Conservation (phyloP, 2,888 invertebrate genomes). For the Ennomos erosarius region DNA sequence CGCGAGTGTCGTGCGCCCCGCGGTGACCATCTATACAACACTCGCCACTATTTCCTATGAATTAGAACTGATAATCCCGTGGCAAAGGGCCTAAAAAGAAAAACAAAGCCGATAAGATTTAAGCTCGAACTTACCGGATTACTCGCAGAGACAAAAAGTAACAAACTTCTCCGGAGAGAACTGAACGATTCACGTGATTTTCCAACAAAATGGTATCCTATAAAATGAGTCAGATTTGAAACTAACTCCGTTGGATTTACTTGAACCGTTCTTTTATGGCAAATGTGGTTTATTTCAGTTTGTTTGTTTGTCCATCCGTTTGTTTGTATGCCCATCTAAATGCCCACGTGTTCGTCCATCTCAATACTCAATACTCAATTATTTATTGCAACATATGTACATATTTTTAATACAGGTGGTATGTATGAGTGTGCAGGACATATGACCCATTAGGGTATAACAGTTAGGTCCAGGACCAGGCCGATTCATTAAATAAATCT, state of each 20-base stretch:
- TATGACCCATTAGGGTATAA: too few species aligned
- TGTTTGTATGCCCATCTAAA: too few species aligned
- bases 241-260: background rate
- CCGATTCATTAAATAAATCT: too few species aligned
- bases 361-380: too few species aligned
- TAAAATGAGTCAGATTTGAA: slow-evolving; percentile 1
- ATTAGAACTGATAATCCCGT: background rate
- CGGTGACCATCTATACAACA: background rate
- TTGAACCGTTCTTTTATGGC: too few species aligned
- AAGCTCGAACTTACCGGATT: slow-evolving; percentile 19
- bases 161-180: slow-evolving; percentile 8
- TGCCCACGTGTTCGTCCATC: too few species aligned
- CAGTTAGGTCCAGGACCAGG: too few species aligned
- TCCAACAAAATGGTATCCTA: background rate
- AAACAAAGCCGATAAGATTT: slow-evolving; percentile 12
- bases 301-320: too few species aligned
- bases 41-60: slow-evolving; percentile 2
- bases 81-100: slow-evolving; percentile 2
- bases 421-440: too few species aligned
- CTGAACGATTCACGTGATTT: slow-evolving; percentile 13
- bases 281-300: too few species aligned
- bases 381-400: too few species aligned
- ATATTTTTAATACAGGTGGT: too few species aligned
- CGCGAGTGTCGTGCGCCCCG: background rate
- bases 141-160: slow-evolving; percentile 17